These are phyloP conservation scores for Fistularia commersonii DNA, from an alignment of 2,797 vertebrate genomes.

Conservation along the genomic window DNA sequence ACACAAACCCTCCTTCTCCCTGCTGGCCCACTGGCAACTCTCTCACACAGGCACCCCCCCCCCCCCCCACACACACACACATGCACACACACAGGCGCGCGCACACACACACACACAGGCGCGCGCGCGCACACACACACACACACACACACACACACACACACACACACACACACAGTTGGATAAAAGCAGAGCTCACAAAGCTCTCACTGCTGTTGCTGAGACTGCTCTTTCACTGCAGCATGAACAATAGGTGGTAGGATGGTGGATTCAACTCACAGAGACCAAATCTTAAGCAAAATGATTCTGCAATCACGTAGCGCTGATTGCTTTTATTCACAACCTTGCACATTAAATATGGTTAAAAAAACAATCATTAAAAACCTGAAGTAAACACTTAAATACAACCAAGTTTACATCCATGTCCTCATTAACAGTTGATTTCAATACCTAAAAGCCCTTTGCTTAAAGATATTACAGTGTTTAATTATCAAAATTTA, in stretches of 20 bases:
- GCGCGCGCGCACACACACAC: slow-evolving; percentile 2
- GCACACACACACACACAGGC: not conserved
- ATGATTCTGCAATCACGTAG: slow-evolving; percentile 10
- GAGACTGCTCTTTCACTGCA: slow-evolving; percentile 55
- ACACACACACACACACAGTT: slow-evolving; percentile 16
- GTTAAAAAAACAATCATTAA: too few relatives aligned
- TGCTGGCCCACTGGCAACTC: slow-evolving; percentile 36
- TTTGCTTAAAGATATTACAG: too few relatives aligned
- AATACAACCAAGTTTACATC: too few relatives aligned
- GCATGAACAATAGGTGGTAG: slow-evolving; percentile 35
- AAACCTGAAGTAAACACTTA: too few relatives aligned
- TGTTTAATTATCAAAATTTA: too few relatives aligned
- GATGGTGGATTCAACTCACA: slow-evolving; percentile 26
- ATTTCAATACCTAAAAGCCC: too few relatives aligned
- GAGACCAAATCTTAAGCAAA: slow-evolving; percentile 27
- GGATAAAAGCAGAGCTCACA: slow-evolving; percentile 49
- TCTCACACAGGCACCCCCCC: slow-evolving; percentile 2
- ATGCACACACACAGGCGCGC: slow-evolving; percentile 10
- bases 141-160: slow-evolving; percentile 4
- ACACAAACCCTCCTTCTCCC: slow-evolving; percentile 58
- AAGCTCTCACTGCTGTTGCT: slow-evolving; percentile 59
- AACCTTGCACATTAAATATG: too few relatives aligned
- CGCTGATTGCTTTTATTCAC: too few relatives aligned
- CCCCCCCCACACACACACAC: slow-evolving; percentile 7
- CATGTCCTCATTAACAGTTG: too few relatives aligned